Base-by-base conservation (phyloP, 2,888 invertebrate species). In the Pachycephus smyrnensis region DNA sequence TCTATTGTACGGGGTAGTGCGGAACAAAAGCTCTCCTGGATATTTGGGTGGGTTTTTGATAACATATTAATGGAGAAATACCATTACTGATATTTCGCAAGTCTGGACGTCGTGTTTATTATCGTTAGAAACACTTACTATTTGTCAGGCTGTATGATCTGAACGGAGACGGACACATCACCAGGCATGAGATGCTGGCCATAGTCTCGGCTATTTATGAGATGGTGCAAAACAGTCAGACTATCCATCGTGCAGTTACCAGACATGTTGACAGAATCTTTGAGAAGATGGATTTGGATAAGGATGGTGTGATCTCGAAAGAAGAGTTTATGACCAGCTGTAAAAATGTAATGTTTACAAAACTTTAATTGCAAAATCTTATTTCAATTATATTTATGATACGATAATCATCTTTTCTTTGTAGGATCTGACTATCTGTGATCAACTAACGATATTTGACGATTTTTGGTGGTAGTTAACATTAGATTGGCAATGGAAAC, bases 11-110 rank as follows among this genome's bases (percentile, higher is more conserved):
- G 89, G 37, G 90, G 90, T 1, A 82, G 84, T 40, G 73, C 82
- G 1, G 89, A 90, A 35, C 83, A 90, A 40, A 90, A 89, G 71
- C 86, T 90, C 9, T 83, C 85, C 1, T 90, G 90, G 90, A 90
- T 90, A 80, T 90, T 90, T 69, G 84, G 85, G 90, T 90, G 78
- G 84, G 82, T 68, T 31, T 73, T 73, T 31, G 15, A 4, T 71
- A 71, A 71, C 33, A 12, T 71, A 71, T 71, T 33, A 71, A 32
- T 30, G 12, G 71, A 71, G 31, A 32, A 31, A 71, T 12, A 71
- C 23, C 71, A 71, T 71, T 55, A 55, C 55, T 23, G 55, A 23
- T 23, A 23, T 0, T 1, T 55, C 15, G 23, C 23, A 55, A 55
- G 23, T 55, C 23, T 55, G 6, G 55, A 55, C 55, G 9, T 55